Evolutionary conservation across 2,113 vertebrate species (phyloP).

Genomic region (Melanostigma gelatinosum): DNA sequence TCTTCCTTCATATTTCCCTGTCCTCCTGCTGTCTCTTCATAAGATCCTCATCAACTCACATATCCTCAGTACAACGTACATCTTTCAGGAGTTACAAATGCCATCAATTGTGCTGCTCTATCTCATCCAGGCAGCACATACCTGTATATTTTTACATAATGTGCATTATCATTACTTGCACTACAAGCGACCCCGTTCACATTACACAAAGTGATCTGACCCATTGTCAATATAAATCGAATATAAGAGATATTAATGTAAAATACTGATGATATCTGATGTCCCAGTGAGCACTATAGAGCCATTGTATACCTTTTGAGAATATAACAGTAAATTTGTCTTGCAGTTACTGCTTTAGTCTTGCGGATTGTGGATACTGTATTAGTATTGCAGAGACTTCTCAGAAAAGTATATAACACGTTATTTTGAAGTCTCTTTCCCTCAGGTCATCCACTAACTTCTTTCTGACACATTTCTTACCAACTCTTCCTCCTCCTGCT

Average conservation of each 20-base stretch:
- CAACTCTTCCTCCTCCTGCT: background rate
- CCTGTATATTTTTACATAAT: background rate
- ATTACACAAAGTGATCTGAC: background rate
- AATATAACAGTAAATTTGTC: too few relatives aligned
- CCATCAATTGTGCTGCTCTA: background rate
- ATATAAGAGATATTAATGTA: too few relatives aligned
- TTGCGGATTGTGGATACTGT: too few relatives aligned
- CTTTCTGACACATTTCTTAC: background rate
- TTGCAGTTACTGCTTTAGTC: background rate
- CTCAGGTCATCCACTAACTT: constrained; percentile 1
- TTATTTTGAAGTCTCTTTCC: background rate
- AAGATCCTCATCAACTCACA: background rate
- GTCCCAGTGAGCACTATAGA: too few relatives aligned
- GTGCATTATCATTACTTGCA: background rate
- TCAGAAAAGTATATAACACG: too few relatives aligned
- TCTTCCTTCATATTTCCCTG: background rate
- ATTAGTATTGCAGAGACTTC: too few relatives aligned
- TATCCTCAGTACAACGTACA: background rate
- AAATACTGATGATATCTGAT: too few relatives aligned
- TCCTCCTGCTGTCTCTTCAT: background rate
- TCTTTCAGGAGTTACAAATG: background rate
- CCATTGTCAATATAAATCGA: background rate
- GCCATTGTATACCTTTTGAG: too few relatives aligned
- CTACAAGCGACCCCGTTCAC: background rate
- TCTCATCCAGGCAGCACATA: background rate